Conservation (phyloP, 2,113 vertebrate genomes). For the Archilochus colubris region DNA sequence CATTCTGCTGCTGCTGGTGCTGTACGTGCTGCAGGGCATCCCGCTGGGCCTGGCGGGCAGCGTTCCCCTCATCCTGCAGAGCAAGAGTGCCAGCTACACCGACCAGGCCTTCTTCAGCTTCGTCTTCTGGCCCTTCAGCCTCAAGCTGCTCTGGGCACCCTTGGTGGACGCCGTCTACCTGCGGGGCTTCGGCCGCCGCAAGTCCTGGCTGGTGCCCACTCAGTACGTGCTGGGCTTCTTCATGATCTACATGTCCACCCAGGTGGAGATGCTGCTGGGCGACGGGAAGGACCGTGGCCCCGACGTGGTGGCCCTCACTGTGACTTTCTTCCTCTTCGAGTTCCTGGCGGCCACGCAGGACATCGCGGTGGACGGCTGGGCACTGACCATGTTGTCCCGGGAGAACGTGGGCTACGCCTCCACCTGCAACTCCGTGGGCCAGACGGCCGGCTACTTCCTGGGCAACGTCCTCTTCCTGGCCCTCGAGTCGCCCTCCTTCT, state of each 20-base stretch:
- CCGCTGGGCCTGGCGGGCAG: conserved; percentile 95
- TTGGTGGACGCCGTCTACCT: conserved; percentile 93
- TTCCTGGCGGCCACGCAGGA: conserved; percentile 99
- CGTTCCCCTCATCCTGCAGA: conserved; percentile 93
- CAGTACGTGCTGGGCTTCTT: conserved; percentile 95
- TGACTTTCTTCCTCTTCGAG: conserved; percentile 92
- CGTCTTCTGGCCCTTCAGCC: conserved; percentile 98
- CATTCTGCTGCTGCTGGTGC: conserved; percentile 87
- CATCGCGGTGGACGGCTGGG: conserved; percentile 98
- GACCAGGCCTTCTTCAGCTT: conserved; percentile 98
- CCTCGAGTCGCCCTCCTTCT: conserved; percentile 94
- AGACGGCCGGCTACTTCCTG: conserved; percentile 96
- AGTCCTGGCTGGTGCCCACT: conserved; percentile 96
- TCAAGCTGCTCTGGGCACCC: conserved; percentile 96
- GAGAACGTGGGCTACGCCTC: conserved; percentile 98
- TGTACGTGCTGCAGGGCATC: conserved; percentile 96
- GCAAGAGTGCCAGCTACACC: conserved; percentile 91
- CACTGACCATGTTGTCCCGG: conserved; percentile 94
- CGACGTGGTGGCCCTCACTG: conserved; percentile 85
- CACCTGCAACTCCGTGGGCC: conserved; percentile 97
- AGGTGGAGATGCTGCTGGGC: conserved; percentile 84
- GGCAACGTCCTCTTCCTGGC: conserved; percentile 97
- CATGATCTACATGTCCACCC: conserved; percentile 91
- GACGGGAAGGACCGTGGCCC: conserved; percentile 77
- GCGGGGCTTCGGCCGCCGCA: conserved; percentile 89